Conservation (phyloP, 2,113 vertebrate species). For the Psilopsiagon aymara region DNA sequence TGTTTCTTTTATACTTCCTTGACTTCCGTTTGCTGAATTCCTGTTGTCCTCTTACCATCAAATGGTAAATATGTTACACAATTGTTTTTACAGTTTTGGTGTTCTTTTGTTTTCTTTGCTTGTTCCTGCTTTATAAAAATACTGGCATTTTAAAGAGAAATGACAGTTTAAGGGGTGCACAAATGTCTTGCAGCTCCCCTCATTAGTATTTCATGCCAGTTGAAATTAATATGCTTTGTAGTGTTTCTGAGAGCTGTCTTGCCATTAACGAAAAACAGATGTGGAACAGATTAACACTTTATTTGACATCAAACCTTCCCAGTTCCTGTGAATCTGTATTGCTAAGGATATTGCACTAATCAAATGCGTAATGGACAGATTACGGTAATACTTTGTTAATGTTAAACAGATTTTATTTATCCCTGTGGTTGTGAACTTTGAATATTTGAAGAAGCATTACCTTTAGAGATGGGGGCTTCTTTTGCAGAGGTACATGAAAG, state of each 20-base stretch:
- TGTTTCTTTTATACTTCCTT: background rate
- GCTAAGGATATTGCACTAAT: background rate
- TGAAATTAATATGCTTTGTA: background rate
- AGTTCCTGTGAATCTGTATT: background rate
- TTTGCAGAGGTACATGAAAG: background rate
- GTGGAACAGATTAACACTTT: background rate
- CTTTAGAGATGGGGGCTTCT: background rate
- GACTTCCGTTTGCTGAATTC: background rate
- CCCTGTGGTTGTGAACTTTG: background rate
- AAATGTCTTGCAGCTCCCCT: background rate
- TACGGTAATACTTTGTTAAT: background rate
- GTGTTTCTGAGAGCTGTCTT: background rate
- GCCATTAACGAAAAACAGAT: background rate
- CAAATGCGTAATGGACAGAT: background rate
- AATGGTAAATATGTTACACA: background rate
- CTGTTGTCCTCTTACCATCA: background rate
- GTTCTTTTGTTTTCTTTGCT: background rate
- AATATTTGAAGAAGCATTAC: background rate
- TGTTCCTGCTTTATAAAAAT: background rate
- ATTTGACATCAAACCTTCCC: background rate
- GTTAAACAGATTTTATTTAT: background rate
- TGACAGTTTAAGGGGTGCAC: background rate
- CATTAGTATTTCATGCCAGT: background rate
- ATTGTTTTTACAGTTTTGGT: background rate
- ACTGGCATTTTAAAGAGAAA: background rate